phyloP scores from a whole-genome alignment of 2,888 invertebrate genomes.

The Cheilosia grossa region DNA sequence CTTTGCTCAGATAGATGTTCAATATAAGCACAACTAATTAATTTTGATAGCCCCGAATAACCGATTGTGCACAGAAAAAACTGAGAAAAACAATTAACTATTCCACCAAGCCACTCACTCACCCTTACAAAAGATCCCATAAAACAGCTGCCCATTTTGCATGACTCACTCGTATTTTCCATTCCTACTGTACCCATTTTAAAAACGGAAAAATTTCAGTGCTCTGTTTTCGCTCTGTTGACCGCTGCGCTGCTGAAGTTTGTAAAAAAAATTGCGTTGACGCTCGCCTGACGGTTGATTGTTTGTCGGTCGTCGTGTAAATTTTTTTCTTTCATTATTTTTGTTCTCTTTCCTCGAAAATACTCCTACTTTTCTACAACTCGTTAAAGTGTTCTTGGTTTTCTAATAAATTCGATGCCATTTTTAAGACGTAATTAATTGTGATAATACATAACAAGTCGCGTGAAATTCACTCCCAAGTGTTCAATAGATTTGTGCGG shows the following conservation, averaged over 20 bases:
- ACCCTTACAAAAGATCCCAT: slow-evolving; percentile 29
- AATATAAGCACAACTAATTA: too few species aligned
- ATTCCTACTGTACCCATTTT: slow-evolving; percentile 51
- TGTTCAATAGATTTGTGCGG: not conserved
- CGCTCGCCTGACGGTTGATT: slow-evolving; percentile 59
- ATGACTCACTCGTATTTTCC: slow-evolving; percentile 39
- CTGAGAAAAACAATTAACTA: too few species aligned
- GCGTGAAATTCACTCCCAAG: slow-evolving; percentile 6
- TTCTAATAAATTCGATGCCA: slow-evolving; percentile 48
- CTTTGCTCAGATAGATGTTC: too few species aligned
- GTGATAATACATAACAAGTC: slow-evolving; percentile 37
- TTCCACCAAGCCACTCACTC: not conserved
- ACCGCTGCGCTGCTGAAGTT: slow-evolving; percentile 40
- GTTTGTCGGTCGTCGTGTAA: slow-evolving; percentile 45
- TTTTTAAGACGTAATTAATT: slow-evolving; percentile 33
- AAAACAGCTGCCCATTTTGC: slow-evolving; percentile 39
- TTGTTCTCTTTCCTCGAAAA: slow-evolving; percentile 42
- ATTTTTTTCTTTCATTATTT: slow-evolving; percentile 16
- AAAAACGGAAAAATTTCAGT: slow-evolving; percentile 34
- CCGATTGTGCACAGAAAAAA: too few species aligned
- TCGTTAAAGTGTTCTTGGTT: not conserved
- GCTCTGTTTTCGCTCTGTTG: slow-evolving; percentile 61
- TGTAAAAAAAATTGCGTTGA: slow-evolving; percentile 53
- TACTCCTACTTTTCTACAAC: slow-evolving; percentile 22
- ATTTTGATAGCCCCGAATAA: too few species aligned